Base-by-base conservation (phyloP, 2,888 invertebrate species). In the Andrena hattorfiana region DNA sequence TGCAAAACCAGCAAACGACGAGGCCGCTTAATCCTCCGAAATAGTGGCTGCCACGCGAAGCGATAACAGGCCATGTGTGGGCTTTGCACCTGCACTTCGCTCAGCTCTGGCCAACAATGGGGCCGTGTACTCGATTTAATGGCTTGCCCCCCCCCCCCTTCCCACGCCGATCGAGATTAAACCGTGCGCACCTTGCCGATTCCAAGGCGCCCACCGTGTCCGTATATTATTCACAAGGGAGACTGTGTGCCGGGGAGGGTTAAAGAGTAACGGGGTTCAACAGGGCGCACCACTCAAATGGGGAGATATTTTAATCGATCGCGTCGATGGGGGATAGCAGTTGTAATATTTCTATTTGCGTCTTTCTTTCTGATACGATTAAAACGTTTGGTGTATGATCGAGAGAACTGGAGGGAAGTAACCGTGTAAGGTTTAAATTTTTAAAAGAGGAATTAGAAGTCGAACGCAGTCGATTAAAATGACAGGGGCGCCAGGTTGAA, bases 61-160 rank as follows among this genome's bases (percentile, higher is more conserved):
- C 85, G 85, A 85, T 85, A 85, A 85, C 85, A 66, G 77, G 72
- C 74, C 73, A 72, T 80, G 72, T 66, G 77, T 79, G 79, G 76
- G 73, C 81, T 85, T 84, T 87, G 60, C 87, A 87, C 84, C 83
- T 87, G 75, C 75, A 75, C 64, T 62, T 71, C 69, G 64, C 70
- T 56, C 69, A 28, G 59, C 35, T 54, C 54, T 63, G 62, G 54
- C 79, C 71, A 75, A 85, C 85, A 82, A 82, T 85, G 84, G 72
- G 56, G 67, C 76, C 74, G 76, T 78, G 84, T 84, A 81, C 81
- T 84, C 81, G 70, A 77, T 76, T 77, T 84, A 85, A 86, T 81
- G 81, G 77, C 79, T 81, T 69, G 51, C 72, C 42, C 51, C 75
- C 13, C 75, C 13, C 10, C 42, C 13, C 13, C 42, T 42, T 23